Percentiles rank a stretch among this genome's conserved stretches.
Conservation (phyloP, 2,888 invertebrate genomes). For the Phasia obesa region DNA sequence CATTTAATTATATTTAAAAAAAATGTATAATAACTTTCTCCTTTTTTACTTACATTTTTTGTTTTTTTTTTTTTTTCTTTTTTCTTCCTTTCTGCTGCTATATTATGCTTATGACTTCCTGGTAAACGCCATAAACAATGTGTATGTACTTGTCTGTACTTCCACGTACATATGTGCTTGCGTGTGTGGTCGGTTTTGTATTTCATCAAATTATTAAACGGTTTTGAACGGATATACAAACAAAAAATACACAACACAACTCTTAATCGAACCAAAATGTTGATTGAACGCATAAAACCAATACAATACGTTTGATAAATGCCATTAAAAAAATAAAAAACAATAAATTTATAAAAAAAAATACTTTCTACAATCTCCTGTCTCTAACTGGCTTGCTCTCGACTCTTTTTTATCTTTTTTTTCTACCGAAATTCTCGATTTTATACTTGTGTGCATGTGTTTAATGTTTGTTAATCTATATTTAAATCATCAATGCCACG, state of each 20-base stretch:
- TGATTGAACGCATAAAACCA: slow-evolving; percentile 20
- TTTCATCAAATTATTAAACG: slow-evolving; percentile 38
- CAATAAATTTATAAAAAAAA: slow-evolving; percentile 20
- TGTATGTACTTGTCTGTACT: neutral
- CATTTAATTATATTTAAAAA: neutral
- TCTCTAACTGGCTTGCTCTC: slow-evolving; percentile 22
- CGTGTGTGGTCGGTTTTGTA: neutral
- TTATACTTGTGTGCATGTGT: neutral
- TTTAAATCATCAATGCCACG: slow-evolving; percentile 52
- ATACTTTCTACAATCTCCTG: neutral
- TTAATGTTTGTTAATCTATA: slow-evolving; percentile 17
- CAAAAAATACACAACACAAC: slow-evolving; percentile 7
- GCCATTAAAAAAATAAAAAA: slow-evolving; percentile 21
- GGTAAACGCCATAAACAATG: slow-evolving; percentile 4
- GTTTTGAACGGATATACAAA: slow-evolving; percentile 21
- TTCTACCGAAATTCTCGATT: slow-evolving; percentile 19
- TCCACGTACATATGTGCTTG: neutral
- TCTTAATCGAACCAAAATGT: neutral
- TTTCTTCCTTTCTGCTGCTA: slow-evolving; percentile 10
- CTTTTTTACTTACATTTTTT: slow-evolving; percentile 14
- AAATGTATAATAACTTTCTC: slow-evolving; percentile 9
- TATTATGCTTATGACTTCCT: slow-evolving; percentile 53
- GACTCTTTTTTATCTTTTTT: slow-evolving; percentile 9
- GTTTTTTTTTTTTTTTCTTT: neutral
- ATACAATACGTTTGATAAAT: slow-evolving; percentile 42